phyloP scores from a whole-genome alignment of 2,888 invertebrate genomes.

The Meteorus cinctellus region DNA sequence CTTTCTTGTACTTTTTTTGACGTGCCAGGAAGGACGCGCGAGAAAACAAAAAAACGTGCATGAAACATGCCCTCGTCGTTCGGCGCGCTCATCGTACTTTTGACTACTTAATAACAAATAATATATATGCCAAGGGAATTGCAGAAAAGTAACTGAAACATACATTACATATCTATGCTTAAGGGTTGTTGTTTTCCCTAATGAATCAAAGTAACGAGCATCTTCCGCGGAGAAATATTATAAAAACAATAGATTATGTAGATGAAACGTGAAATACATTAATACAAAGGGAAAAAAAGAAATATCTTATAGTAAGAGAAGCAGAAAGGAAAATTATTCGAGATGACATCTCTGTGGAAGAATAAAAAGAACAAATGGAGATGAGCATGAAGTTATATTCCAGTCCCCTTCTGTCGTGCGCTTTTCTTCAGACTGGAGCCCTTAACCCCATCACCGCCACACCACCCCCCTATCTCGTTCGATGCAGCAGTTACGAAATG shows the following conservation, averaged over 20 bases:
- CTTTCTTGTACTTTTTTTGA: neutral
- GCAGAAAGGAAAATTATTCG: neutral
- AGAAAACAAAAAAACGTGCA: neutral
- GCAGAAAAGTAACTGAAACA: neutral
- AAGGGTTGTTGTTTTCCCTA: neutral
- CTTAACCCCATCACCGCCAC: neutral
- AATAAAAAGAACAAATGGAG: neutral
- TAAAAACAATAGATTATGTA: neutral
- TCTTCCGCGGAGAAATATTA: neutral
- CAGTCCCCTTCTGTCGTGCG: neutral
- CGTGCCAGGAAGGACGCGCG: constrained; percentile 4
- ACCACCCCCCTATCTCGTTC: neutral
- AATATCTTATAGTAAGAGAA: neutral
- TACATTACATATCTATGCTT: neutral
- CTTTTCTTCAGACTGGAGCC: neutral
- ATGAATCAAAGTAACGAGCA: neutral
- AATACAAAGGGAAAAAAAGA: neutral
- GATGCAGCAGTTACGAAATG: constrained; percentile 35
- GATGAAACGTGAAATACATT: neutral
- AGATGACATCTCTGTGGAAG: neutral
- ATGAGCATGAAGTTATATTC: neutral
- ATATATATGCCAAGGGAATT: neutral
- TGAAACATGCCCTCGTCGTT: constrained; percentile 8
- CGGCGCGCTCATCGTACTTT: constrained; percentile 6
- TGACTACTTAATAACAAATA: neutral